A percentile compares a stretch with the other conserved stretches of the same genome.
These are phyloP conservation scores for Drosophila rhopaloa DNA, from an alignment of 1,140 invertebrate species.

Conservation along the genomic window DNA sequence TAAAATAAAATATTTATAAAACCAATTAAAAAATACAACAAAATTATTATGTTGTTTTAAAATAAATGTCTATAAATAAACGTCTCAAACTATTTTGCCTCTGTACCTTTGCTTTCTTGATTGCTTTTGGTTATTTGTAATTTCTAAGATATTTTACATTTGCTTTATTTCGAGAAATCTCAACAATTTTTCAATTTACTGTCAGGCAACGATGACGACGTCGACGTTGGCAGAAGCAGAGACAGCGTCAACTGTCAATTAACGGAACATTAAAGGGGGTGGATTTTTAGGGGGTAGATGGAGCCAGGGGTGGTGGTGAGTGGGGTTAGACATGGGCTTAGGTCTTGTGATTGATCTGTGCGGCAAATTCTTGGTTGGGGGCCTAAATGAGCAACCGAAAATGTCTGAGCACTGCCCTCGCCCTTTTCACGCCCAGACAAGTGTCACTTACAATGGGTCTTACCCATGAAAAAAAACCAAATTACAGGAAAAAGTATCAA, in stretches of 20 bases:
- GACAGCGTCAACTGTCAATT: constrained; percentile 70
- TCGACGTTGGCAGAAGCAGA: constrained; percentile 22
- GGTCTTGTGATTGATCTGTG: constrained; percentile 49
- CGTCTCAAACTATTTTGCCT: neutral
- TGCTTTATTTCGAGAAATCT: constrained; percentile 54
- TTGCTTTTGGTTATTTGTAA: constrained; percentile 53
- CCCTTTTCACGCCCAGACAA: constrained; percentile 25
- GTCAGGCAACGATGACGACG: constrained; percentile 57
- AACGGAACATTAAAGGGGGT: constrained; percentile 51
- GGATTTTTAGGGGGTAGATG: constrained; percentile 11
- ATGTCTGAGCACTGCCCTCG: constrained; percentile 22
- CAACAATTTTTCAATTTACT: constrained; percentile 80
- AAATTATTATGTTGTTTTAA: no score
- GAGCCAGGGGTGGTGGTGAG: neutral
- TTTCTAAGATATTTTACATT: constrained; percentile 52
- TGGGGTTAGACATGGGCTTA: constrained; percentile 32
- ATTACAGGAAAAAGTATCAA: constrained; percentile 25
- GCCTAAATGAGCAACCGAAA: constrained; percentile 47
- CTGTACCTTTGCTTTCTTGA: constrained; percentile 21
- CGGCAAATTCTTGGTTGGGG: constrained; percentile 45
- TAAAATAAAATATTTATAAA: no score
- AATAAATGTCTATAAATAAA: no score
- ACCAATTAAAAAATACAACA: no score
- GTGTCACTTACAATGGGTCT: constrained; percentile 75
- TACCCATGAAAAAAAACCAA: constrained; percentile 26